Evolutionary conservation across 2,797 vertebrate species (phyloP).

Genomic region (Geotria australis): DNA sequence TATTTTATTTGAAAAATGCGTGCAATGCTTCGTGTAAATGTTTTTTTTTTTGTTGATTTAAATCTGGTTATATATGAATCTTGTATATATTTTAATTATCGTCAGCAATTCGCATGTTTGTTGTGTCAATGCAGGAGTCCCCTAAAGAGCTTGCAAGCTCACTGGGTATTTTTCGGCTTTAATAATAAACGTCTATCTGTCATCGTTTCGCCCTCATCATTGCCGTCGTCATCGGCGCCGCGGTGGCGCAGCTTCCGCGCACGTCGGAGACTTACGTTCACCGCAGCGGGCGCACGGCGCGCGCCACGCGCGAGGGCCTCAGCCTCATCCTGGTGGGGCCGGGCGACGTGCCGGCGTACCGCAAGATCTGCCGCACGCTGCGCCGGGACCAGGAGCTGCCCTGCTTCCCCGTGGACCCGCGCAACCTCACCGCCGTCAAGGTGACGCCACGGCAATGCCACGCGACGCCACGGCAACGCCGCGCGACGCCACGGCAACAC

Average conservation of each 20-base stretch:
- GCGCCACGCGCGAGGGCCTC: constrained; percentile 51
- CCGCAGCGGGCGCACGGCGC: constrained; percentile 64
- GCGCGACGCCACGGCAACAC: constrained; percentile 68
- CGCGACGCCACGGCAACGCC: constrained; percentile 38
- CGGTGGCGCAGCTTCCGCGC: constrained; percentile 34
- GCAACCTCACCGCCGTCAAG: constrained; percentile 49
- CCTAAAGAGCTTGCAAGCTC: too few species aligned
- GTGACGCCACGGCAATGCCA: constrained; percentile 39
- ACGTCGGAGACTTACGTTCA: constrained; percentile 80
- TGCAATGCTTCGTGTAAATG: too few species aligned
- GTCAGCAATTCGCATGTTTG: too few species aligned
- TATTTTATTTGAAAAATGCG: too few species aligned
- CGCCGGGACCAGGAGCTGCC: constrained; percentile 56
- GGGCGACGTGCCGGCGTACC: constrained; percentile 57
- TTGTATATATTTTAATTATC: too few species aligned
- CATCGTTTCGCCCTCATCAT: too few species aligned
- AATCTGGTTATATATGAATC: too few species aligned
- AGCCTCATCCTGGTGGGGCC: constrained; percentile 57
- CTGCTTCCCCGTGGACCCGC: constrained; percentile 42
- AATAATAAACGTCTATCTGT: too few species aligned
- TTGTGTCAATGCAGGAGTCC: too few species aligned
- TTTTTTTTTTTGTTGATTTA: too few species aligned
- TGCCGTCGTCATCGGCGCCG: neutral
- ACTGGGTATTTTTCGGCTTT: too few species aligned
- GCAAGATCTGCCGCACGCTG: constrained; percentile 51